These are phyloP conservation scores for Argopecten irradians DNA, from an alignment of 1,140 invertebrate genomes.

Conservation along the genomic window DNA sequence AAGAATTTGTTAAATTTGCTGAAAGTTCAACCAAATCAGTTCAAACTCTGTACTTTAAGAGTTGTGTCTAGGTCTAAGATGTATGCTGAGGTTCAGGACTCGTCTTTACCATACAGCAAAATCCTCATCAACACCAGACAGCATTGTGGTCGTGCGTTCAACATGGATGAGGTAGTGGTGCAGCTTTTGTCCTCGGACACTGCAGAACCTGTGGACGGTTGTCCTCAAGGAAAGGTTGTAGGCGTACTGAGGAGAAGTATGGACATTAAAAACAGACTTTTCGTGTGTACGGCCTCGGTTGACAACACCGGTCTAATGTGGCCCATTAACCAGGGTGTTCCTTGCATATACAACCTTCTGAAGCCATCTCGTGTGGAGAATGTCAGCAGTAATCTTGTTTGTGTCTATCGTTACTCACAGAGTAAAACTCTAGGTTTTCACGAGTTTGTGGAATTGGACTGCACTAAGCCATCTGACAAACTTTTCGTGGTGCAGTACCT, in stretches of 20 bases:
- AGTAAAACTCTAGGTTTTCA: conserved; percentile 58
- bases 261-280: conserved; percentile 60
- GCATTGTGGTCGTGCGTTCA: conserved; percentile 66
- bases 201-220: conserved; percentile 28
- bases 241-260: conserved; percentile 66
- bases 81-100: conserved; percentile 52
- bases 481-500: conserved; percentile 72
- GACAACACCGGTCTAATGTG: conserved; percentile 68
- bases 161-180: conserved; percentile 70
- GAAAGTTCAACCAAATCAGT: conserved; percentile 16
- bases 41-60: conserved; percentile 32
- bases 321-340: conserved; percentile 67
- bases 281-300: conserved; percentile 67
- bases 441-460: conserved; percentile 63
- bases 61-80: conserved; percentile 10
- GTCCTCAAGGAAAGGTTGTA: conserved; percentile 62
- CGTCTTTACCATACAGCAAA: conserved; percentile 36
- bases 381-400: conserved; percentile 58
- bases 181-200: conserved; percentile 53
- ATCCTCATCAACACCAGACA: conserved; percentile 60
- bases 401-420: conserved; percentile 66
- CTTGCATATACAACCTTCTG: conserved; percentile 64
- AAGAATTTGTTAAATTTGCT: conserved; percentile 43
- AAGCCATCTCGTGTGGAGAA: conserved; percentile 49
- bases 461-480: conserved; percentile 49